Evolutionary conservation across 2,113 vertebrate species (phyloP).

Genomic region (Nansenia antarctica): DNA sequence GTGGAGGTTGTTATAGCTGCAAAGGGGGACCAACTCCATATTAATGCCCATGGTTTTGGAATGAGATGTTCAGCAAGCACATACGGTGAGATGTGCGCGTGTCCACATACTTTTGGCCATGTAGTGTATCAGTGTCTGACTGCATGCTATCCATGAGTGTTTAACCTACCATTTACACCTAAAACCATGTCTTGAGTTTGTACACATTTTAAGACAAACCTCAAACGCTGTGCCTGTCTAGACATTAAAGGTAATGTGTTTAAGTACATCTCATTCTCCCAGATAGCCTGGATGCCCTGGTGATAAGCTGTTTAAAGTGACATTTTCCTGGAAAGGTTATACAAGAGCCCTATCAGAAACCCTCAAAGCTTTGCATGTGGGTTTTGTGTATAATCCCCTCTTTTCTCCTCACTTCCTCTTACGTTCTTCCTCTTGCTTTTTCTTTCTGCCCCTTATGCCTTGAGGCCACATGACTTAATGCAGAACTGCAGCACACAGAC

Average conservation of each 20-base stretch:
- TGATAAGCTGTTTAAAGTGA: background rate
- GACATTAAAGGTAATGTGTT: background rate
- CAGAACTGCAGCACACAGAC: constrained; percentile 20
- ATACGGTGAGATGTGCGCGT: too few species aligned
- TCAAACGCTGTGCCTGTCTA: background rate
- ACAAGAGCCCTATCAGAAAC: constrained; percentile 2
- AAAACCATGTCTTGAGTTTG: background rate
- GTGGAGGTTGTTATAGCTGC: too few species aligned
- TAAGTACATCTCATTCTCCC: background rate
- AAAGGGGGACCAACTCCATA: too few species aligned
- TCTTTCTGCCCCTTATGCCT: background rate
- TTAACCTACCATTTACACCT: background rate
- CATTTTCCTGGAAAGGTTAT: background rate
- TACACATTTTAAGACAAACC: background rate
- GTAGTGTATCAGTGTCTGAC: background rate
- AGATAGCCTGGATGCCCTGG: background rate
- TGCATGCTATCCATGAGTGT: background rate
- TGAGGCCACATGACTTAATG: constrained; percentile 31
- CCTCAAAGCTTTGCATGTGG: constrained; percentile 9
- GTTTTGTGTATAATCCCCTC: constrained; percentile 12
- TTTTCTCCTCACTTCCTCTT: constrained; percentile 1
- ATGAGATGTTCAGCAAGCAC: too few species aligned
- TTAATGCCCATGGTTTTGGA: too few species aligned
- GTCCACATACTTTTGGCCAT: too few species aligned
- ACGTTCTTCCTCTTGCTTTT: constrained; percentile 4